Evolutionary conservation across 2,113 vertebrate species (phyloP).

Genomic region (Hemichromis elongatus): DNA sequence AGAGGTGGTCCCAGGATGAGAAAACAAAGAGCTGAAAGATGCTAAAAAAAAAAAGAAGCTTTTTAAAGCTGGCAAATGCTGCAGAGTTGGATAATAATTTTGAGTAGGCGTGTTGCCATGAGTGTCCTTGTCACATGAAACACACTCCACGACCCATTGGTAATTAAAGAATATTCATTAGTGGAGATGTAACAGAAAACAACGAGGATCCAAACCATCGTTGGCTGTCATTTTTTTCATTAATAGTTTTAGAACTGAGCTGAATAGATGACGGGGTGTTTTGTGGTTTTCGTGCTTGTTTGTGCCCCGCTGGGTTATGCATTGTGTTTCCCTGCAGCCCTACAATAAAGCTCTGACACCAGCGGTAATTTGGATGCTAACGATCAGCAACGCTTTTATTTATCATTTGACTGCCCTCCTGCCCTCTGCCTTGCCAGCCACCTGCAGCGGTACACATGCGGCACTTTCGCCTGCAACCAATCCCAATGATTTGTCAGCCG

Average conservation of each 20-base stretch:
- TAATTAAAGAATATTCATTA: background rate
- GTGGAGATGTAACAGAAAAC: background rate
- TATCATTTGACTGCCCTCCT: background rate
- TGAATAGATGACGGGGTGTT: background rate
- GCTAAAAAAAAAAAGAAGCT: background rate
- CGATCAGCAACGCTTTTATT: constrained; percentile 4
- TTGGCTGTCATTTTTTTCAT: background rate
- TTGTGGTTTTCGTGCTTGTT: background rate
- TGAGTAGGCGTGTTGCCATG: background rate
- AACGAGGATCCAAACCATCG: no score
- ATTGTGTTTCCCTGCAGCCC: background rate
- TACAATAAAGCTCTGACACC: background rate
- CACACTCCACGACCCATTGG: background rate
- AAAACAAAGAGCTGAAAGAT: background rate
- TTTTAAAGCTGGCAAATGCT: background rate
- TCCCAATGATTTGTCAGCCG: constrained; percentile 46
- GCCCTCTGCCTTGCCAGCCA: background rate
- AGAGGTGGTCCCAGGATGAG: background rate
- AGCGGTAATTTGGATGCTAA: background rate
- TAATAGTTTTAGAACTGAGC: background rate
- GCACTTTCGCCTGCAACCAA: constrained; percentile 16
- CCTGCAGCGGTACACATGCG: constrained; percentile 15
- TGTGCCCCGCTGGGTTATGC: background rate
- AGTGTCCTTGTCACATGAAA: background rate
- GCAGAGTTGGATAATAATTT: background rate